phyloP scores from a whole-genome alignment of 2,113 vertebrate genomes.

The Aphelocoma coerulescens region DNA sequence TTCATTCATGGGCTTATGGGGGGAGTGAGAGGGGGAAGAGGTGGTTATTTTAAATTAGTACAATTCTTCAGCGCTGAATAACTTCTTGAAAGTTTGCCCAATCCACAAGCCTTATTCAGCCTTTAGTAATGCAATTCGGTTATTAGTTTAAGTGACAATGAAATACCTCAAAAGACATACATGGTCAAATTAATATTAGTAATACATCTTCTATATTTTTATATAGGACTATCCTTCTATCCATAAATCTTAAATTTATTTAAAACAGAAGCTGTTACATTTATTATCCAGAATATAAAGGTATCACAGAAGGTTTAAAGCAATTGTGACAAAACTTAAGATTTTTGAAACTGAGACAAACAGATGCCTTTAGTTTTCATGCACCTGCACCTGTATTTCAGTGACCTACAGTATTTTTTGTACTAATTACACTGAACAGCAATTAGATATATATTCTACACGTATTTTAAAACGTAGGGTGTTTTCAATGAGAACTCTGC shows the following conservation, averaged over 20 bases:
- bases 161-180: conserved; percentile 34
- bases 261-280: conserved; percentile 19
- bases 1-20: neutral
- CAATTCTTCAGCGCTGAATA: neutral
- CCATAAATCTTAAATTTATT: conserved; percentile 39
- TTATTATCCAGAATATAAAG: conserved; percentile 11
- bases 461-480: neutral
- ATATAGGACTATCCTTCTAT: neutral
- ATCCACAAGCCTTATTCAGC: neutral
- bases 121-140: conserved; percentile 28
- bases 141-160: conserved; percentile 55
- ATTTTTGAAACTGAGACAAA: conserved; percentile 4
- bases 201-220: conserved; percentile 34
- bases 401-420: neutral
- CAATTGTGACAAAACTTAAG: neutral
- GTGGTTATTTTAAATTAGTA: neutral
- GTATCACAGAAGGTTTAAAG: neutral
- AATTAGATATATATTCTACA: neutral
- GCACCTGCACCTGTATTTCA: neutral
- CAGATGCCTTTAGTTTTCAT: neutral
- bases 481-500: neutral
- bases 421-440: neutral
- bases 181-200: neutral
- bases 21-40: neutral
- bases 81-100: conserved; percentile 5